Evolutionary conservation across 2,113 vertebrate species (phyloP).

Genomic region (Epinephelus lanceolatus): DNA sequence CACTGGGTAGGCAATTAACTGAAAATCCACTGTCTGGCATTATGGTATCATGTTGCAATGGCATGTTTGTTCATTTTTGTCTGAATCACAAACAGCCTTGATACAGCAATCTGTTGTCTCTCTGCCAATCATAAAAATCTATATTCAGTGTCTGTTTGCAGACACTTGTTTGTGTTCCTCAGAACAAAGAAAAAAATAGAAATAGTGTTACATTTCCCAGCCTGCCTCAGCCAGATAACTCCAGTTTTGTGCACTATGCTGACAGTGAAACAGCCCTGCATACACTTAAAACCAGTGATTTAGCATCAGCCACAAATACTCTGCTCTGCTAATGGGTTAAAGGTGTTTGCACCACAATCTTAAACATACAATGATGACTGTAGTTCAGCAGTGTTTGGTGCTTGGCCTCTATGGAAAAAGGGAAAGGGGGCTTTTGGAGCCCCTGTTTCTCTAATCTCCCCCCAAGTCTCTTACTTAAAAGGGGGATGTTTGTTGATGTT

Average conservation of each 20-base stretch:
- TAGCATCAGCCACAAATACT: neutral
- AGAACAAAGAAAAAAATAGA: neutral
- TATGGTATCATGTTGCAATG: neutral
- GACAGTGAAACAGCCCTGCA: neutral
- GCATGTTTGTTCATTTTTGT: constrained; percentile 22
- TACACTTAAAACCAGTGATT: constrained; percentile 21
- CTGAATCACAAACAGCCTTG: constrained; percentile 1
- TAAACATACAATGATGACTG: constrained; percentile 37
- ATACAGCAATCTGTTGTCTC: constrained; percentile 23
- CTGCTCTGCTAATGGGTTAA: constrained; percentile 14
- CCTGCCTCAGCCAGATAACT: neutral
- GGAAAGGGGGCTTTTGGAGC: constrained; percentile 27
- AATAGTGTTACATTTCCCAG: constrained; percentile 11
- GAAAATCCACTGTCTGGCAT: neutral
- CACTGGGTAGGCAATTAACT: neutral
- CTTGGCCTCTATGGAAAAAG: constrained; percentile 24
- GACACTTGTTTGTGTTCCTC: constrained; percentile 3
- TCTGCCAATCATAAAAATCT: constrained; percentile 19
- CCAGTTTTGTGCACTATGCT: neutral
- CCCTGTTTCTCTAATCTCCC: constrained; percentile 50
- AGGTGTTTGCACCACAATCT: constrained; percentile 32
- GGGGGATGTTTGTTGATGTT: constrained; percentile 77
- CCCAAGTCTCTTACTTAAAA: constrained; percentile 67
- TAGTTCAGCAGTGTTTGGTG: constrained; percentile 23
- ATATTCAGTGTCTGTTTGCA: no score